Percentiles rank a stretch among this genome's conserved stretches.
Conservation (phyloP, 2,888 invertebrate genomes). For the Balanococcus diminutus region DNA sequence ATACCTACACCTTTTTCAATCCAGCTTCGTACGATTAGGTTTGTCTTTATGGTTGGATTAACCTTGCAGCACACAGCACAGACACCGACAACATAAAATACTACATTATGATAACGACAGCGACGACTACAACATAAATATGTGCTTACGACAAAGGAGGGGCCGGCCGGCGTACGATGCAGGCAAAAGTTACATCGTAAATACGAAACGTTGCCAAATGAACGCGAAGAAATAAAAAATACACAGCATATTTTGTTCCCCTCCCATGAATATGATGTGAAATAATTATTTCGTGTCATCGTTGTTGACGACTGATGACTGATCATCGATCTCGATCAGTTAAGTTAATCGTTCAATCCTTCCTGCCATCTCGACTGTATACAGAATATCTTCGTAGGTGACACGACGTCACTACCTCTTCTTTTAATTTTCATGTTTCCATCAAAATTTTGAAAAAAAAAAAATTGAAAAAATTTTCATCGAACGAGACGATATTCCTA, state of each 20-base stretch:
- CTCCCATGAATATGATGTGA: neutral
- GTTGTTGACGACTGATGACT: neutral
- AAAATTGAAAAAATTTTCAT: no score
- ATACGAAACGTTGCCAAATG: conserved; percentile 22
- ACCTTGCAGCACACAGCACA: neutral
- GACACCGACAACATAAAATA: neutral
- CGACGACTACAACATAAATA: neutral
- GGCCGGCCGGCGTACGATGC: neutral
- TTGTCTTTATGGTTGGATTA: no score
- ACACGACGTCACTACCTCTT: no score
- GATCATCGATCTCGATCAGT: neutral
- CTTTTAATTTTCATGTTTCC: no score
- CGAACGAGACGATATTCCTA: no score
- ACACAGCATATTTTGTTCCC: neutral
- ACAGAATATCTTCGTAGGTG: no score
- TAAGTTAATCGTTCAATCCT: neutral
- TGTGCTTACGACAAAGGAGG: neutral
- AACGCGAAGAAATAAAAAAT: neutral
- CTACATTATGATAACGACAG: neutral
- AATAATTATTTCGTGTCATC: neutral
- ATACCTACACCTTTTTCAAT: no score
- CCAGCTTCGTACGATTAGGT: no score
- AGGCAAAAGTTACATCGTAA: neutral
- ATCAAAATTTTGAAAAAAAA: no score
- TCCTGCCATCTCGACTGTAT: neutral